A percentile compares a stretch with the other conserved stretches of the same genome.
phyloP scores from a whole-genome alignment of 2,797 vertebrate species.

The Furcifer pardalis region DNA sequence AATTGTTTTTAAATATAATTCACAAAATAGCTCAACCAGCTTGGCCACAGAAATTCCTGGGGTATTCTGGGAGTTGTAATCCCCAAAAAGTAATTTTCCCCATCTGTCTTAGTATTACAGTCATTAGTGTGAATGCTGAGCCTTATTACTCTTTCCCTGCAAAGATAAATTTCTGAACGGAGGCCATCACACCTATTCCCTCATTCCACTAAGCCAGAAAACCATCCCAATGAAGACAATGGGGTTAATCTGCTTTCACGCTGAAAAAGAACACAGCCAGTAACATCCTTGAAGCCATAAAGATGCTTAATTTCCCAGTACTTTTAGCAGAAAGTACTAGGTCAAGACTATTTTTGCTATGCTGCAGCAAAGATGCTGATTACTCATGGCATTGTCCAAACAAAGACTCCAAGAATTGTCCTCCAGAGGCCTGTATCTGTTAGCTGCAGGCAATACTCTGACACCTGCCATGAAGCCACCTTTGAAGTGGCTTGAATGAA shows the following conservation, averaged over 20 bases:
- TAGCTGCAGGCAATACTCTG: slow-evolving; percentile 20
- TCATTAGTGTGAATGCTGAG: neutral
- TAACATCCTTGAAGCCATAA: slow-evolving; percentile 10
- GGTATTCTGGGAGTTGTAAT: no score
- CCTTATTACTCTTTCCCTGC: neutral
- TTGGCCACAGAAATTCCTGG: no score
- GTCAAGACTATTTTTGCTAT: neutral
- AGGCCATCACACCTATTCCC: neutral
- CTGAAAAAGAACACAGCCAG: neutral
- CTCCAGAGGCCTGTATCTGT: neutral
- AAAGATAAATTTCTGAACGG: neutral
- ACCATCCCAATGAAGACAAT: neutral
- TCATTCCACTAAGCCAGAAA: neutral
- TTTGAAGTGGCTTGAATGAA: slow-evolving; percentile 13
- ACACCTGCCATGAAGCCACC: neutral
- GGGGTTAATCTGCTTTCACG: neutral
- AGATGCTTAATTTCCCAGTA: neutral
- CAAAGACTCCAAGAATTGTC: slow-evolving; percentile 20
- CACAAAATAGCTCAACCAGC: neutral
- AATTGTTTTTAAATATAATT: neutral
- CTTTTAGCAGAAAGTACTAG: slow-evolving; percentile 2
- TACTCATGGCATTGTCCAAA: neutral
- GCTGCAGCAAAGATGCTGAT: slow-evolving; percentile 2
- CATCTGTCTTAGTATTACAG: no score
- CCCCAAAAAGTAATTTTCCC: no score